These are phyloP conservation scores for Tachysurus vachellii DNA, from an alignment of 2,113 vertebrate species.

Conservation along the genomic window DNA sequence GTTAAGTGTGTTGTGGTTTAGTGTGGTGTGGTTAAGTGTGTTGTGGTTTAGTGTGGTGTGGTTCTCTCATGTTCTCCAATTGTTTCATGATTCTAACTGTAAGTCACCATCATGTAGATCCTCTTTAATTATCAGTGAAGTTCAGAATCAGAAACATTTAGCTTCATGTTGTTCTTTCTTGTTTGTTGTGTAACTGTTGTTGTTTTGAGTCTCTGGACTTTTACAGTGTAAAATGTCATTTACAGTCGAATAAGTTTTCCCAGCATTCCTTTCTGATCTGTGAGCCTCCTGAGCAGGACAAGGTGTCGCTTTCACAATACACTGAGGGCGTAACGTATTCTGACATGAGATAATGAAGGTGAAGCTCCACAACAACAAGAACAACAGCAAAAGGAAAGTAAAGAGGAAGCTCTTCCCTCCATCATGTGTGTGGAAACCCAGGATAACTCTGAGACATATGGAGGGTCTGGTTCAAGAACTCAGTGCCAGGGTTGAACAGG, in stretches of 20 bases:
- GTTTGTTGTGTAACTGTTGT: background rate
- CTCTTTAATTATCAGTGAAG: background rate
- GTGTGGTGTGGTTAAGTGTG: too few species aligned
- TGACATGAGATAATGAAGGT: background rate
- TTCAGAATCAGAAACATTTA: too few species aligned
- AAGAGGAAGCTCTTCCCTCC: background rate
- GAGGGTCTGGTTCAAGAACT: constrained; percentile 33
- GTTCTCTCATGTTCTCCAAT: too few species aligned
- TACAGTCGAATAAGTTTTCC: background rate
- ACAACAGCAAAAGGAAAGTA: background rate
- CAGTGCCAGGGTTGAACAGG: constrained; percentile 57
- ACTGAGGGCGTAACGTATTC: background rate
- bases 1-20: too few species aligned
- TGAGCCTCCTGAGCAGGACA: background rate
- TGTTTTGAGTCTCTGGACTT: background rate
- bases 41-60: too few species aligned
- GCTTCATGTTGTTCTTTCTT: background rate
- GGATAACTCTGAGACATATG: constrained; percentile 59
- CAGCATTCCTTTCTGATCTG: background rate
- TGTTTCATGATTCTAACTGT: too few species aligned
- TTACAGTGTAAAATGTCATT: background rate
- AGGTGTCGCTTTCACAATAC: background rate
- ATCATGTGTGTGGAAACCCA: constrained; percentile 30
- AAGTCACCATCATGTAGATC: background rate
- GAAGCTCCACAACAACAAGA: background rate